Evolutionary conservation across 2,113 vertebrate genomes (phyloP).

Genomic region (Sardina pilchardus): DNA sequence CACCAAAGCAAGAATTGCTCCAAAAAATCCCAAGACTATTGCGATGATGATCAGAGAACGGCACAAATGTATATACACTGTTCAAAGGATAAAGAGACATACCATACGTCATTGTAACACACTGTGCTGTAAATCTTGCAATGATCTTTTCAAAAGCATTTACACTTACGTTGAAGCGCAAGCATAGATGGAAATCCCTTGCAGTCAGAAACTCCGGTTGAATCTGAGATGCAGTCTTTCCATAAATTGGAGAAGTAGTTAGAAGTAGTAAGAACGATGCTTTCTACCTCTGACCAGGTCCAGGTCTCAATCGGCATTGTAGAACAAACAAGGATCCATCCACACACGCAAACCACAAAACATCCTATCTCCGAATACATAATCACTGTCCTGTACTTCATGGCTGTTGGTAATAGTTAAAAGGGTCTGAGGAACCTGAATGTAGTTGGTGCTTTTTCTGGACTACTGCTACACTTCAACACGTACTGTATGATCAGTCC

Average conservation of each 20-base stretch:
- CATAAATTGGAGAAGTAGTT: conserved; percentile 92
- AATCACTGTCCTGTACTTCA: conserved; percentile 62
- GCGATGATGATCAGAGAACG: conserved; percentile 89
- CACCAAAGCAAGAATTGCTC: conserved; percentile 82
- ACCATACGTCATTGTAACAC: conserved; percentile 5
- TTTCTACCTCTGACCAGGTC: conserved; percentile 87
- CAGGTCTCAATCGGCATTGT: conserved; percentile 91
- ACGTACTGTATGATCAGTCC: not conserved
- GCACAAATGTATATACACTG: conserved; percentile 94
- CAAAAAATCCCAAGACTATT: conserved; percentile 87
- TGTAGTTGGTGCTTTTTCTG: not conserved
- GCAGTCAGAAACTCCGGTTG: conserved; percentile 90
- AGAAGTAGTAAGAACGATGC: conserved; percentile 83
- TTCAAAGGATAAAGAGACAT: conserved; percentile 13
- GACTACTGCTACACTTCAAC: not conserved
- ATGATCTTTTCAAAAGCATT: not conserved
- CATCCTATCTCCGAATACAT: conserved; percentile 84
- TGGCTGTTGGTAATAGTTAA: conserved; percentile 37
- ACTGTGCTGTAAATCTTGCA: not conserved
- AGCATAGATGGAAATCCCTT: conserved; percentile 92
- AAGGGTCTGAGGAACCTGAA: not conserved
- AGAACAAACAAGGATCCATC: conserved; percentile 89
- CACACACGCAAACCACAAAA: conserved; percentile 80
- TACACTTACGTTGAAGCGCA: conserved; percentile 82
- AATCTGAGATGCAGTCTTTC: conserved; percentile 90